A percentile compares a stretch with the other conserved stretches of the same genome.
phyloP scores from a whole-genome alignment of 2,113 vertebrate genomes.

The Sialia sialis region DNA sequence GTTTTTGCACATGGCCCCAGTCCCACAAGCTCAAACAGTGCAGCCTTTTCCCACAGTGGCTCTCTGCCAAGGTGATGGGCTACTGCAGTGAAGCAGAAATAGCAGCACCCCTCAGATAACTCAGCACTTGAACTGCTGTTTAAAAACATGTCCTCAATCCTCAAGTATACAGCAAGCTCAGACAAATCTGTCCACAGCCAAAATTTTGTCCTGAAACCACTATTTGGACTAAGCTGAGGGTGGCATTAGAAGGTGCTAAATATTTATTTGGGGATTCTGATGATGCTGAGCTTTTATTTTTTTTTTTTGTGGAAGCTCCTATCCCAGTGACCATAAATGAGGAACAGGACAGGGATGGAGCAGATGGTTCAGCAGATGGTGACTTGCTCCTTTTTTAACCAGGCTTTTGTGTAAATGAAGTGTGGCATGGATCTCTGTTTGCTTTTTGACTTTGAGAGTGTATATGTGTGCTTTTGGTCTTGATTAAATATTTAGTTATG shows the following conservation, averaged over 20 bases:
- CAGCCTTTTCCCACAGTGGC: not conserved
- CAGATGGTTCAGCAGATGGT: conserved; percentile 65
- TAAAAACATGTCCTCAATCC: not conserved
- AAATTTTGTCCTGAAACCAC: not conserved
- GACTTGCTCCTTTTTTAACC: conserved; percentile 60
- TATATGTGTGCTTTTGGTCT: not conserved
- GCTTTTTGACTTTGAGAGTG: conserved; percentile 46
- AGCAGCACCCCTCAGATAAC: not conserved
- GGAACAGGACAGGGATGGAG: conserved; percentile 21
- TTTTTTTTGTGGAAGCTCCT: not conserved
- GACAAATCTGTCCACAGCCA: not conserved
- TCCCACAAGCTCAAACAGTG: not conserved
- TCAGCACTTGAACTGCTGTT: not conserved
- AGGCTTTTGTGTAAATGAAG: conserved; percentile 50
- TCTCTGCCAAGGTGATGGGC: not conserved
- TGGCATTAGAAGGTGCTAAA: conserved; percentile 17
- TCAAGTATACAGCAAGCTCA: not conserved
- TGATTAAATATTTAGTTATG: not conserved
- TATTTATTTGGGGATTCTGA: conserved; percentile 40
- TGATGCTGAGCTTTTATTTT: not conserved
- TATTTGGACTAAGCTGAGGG: not conserved
- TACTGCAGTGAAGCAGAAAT: not conserved
- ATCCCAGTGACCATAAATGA: conserved; percentile 33
- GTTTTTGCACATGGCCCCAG: not conserved
- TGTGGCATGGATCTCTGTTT: conserved; percentile 8